Conservation (phyloP, 2,113 vertebrate genomes). For the Eulemur macaco region DNA sequence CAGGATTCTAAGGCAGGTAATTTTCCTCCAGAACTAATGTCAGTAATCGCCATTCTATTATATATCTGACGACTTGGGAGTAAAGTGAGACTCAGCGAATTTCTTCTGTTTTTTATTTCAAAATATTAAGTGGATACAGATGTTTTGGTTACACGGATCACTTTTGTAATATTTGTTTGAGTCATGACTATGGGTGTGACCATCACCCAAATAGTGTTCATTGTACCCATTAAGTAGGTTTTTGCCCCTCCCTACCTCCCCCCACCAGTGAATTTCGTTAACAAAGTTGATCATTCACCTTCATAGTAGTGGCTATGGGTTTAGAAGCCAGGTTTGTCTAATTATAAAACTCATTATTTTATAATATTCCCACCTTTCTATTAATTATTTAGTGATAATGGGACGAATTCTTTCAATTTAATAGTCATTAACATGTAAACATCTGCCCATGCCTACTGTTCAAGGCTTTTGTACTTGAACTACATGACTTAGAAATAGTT, state of each 20-base stretch:
- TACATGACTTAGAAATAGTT: not conserved
- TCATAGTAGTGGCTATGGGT: not conserved
- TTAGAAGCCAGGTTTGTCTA: not conserved
- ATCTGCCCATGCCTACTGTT: not conserved
- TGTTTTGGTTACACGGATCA: no score
- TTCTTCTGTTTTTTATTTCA: no score
- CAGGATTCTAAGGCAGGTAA: not conserved
- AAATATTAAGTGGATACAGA: no score
- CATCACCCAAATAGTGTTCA: no score
- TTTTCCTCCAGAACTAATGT: not conserved
- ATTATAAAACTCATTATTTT: not conserved
- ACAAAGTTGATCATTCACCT: not conserved
- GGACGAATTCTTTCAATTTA: not conserved
- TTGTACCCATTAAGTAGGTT: no score
- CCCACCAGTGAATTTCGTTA: not conserved
- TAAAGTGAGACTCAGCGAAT: not conserved
- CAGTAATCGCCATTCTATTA: not conserved
- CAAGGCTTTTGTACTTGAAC: not conserved
- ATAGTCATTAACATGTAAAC: not conserved
- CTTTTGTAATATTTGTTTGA: no score
- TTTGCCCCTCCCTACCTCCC: no score
- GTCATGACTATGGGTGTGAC: no score
- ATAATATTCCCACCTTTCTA: not conserved
- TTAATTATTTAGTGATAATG: not conserved
- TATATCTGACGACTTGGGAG: not conserved